Evolutionary conservation across 1,140 invertebrate species (phyloP), one percentile per base, ranked within the genome.

Genomic region (Drosophila rhopaloa): DNA sequence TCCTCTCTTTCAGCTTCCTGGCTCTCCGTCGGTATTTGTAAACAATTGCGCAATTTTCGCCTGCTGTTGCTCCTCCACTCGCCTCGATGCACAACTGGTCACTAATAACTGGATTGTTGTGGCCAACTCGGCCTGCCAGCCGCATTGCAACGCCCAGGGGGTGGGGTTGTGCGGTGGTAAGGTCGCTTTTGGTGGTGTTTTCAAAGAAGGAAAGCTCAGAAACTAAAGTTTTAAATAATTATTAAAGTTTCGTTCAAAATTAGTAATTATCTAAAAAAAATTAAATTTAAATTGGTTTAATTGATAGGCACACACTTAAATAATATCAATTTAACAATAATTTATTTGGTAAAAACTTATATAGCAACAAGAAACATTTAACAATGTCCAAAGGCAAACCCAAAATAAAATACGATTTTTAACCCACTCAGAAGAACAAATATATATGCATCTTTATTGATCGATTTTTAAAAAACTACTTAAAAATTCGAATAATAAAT

Each of bases 361-460:
- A 16, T 16, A 16, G 16, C 16, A 16, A 16, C 16, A 13, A 24
- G 6, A n/a, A 5, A 13, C 40, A 11, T 16, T 16, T 14, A 9
- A n/a, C 24, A 24, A 24, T 2, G 4, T 24, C 24, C 24, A 24
- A 24, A 24, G 24, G 19, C 19, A 19, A 19, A 6, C 4, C 10
- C 47, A 4, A 58, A 60, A 47, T 37, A 53, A 58, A 27, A 65
- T 1, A 8, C 44, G 0, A 0, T 44, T 32, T 59, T 90, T 90
- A 90, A 90, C 85, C 85, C 85, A 90, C 86, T 90, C 86, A 85
- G 85, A 90, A 90, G 86, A 90, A 90, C 86, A 90, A 89, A 90
- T 90, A 82, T 79, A 74, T 88, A 83, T 86, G 79, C 32, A 88
- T 83, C 47, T 88, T 88, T 88, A 89, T 88, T 88, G 57, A 89